Evolutionary conservation across 1,140 invertebrate species (phyloP).

Genomic region (Drosophila ficusphila): DNA sequence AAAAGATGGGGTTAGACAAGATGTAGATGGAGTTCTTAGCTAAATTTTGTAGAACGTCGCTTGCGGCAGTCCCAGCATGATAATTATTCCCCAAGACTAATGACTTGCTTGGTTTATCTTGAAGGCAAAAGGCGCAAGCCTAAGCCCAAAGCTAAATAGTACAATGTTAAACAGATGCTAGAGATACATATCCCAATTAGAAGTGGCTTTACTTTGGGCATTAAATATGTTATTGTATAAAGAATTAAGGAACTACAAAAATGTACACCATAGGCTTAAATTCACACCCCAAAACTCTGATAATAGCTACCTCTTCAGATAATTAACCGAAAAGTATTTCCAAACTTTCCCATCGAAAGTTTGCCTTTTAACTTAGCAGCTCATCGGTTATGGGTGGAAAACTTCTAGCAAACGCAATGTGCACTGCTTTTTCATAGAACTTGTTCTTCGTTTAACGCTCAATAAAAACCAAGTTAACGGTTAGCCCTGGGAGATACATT

Average conservation of each 20-base stretch:
- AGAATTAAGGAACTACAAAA: not conserved
- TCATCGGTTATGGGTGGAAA: slow-evolving; percentile 4
- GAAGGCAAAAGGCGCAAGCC: slow-evolving; percentile 27
- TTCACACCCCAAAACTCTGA: no score
- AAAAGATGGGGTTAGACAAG: slow-evolving; percentile 23
- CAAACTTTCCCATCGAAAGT: slow-evolving; percentile 3
- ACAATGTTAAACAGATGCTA: slow-evolving; percentile 44
- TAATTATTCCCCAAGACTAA: slow-evolving; percentile 71
- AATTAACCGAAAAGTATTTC: slow-evolving; percentile 5
- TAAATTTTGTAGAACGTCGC: slow-evolving; percentile 59
- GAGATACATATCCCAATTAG: slow-evolving; percentile 2
- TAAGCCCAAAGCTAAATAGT: slow-evolving; percentile 33
- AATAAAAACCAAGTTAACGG: slow-evolving; percentile 39
- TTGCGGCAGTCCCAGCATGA: slow-evolving; percentile 37
- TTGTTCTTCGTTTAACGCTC: slow-evolving; percentile 10
- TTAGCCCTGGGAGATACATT: slow-evolving; percentile 51
- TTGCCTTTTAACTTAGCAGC: slow-evolving; percentile 1
- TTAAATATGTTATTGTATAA: not conserved
- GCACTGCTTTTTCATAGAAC: slow-evolving; percentile 24
- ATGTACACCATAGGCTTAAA: no score
- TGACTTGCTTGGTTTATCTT: slow-evolving; percentile 51
- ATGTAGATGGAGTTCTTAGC: slow-evolving; percentile 55
- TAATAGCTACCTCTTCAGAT: not conserved
- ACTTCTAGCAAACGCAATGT: not conserved
- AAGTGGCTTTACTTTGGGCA: not conserved